phyloP scores from a whole-genome alignment of 1,140 invertebrate genomes.

The Ridgeia piscesae region DNA sequence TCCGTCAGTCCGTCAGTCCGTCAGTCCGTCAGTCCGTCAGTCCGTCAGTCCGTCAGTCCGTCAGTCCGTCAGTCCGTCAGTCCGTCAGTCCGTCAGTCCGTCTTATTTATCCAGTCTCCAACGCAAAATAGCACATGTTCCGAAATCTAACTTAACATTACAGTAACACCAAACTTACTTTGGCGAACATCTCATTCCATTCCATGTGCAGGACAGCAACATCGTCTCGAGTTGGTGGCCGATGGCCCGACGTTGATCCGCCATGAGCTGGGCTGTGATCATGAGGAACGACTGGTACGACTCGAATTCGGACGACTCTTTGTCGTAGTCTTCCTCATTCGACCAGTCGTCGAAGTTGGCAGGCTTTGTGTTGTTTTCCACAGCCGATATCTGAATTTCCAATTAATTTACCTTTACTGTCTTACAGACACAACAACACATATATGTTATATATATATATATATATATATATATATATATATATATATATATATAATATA shows the following conservation, averaged over 20 bases:
- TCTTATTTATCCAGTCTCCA: too few species aligned
- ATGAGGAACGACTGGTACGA: background rate
- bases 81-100: too few species aligned
- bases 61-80: too few species aligned
- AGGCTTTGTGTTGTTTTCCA: background rate
- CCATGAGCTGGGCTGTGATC: background rate
- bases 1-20: too few species aligned
- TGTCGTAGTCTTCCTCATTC: background rate
- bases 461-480: too few species aligned
- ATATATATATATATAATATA: too few species aligned
- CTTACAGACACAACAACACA: too few species aligned
- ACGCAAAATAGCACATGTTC: background rate
- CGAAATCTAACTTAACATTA: background rate
- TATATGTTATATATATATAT: too few species aligned
- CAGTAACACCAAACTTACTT: background rate
- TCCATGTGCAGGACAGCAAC: background rate
- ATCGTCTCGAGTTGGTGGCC: background rate
- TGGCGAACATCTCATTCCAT: background rate
- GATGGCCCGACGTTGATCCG: background rate
- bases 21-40: too few species aligned
- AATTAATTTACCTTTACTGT: too few species aligned
- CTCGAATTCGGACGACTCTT: background rate
- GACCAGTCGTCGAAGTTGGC: background rate
- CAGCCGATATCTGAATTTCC: background rate
- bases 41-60: too few species aligned